Base-by-base conservation (phyloP, 2,113 vertebrate species). In the Neopipo cinnamomea region DNA sequence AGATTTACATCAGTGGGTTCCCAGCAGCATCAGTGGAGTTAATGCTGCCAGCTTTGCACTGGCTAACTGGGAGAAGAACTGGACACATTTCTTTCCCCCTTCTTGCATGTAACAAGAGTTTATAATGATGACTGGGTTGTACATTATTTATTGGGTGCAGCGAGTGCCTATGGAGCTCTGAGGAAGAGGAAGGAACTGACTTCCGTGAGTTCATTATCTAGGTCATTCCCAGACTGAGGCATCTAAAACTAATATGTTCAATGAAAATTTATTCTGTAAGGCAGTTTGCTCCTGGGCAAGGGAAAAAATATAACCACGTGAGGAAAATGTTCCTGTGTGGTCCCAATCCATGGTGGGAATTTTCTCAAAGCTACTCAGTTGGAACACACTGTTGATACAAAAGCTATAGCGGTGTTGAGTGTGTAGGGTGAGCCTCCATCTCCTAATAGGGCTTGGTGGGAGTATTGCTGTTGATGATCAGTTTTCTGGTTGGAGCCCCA, bases 261-360 rank as follows among this genome's bases (percentile, higher is more conserved):
- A 77, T 77, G 85, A 65, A 88, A 95, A 95, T 94, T 86, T 95
- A 91, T 95, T 95, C 95, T 84, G 56, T 67, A 8, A 89, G 86
- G 94, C 86, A 87, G 16, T 63, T 81, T 59, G 47, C 66, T 87
- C 25, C 44, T 37, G 35, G 88, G 76, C 68, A 44, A 91, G 56
- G 42, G 68, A 70, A 35, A 39, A 72, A 86, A 89, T 81, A 77
- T 3, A 74, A 42, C 47, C 2, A 1, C 30, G 14, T 63, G 68
- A 81, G 76, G 56, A 56, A 83, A 63, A 58, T 44, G 19, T 62
- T 74, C 42, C 46, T 2, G 0, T 33, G 63, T 0, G 0, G 11
- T 62, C 55, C 35, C 58, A 70, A 50, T 58, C 50, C 11, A 1
- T 7, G 59, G 42, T 80, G 75, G 63, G 72, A 33, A 92, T 88